Conservation (phyloP, 1,140 invertebrate species). For the Tyrophagus putrescentiae region DNA sequence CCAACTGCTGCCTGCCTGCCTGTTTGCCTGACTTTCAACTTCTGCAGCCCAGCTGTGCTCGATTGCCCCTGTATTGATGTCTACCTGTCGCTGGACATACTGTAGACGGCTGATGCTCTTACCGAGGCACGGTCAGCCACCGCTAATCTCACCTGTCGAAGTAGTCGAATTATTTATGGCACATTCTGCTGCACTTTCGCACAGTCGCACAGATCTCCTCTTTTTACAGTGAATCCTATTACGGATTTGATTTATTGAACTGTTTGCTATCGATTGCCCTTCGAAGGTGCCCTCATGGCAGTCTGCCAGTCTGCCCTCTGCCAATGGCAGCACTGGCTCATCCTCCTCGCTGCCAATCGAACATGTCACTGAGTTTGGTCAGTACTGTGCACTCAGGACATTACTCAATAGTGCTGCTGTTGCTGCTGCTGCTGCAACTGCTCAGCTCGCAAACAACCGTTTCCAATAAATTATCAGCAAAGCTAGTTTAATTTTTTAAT, state of each 20-base stretch:
- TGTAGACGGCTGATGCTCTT: too few species aligned
- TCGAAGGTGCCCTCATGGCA: neutral
- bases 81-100: neutral
- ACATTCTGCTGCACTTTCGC: constrained; percentile 5
- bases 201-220: too few species aligned
- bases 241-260: constrained; percentile 13
- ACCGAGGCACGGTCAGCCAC: constrained; percentile 6
- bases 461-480: neutral
- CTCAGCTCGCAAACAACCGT: too few species aligned
- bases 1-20: neutral
- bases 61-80: constrained; percentile 11
- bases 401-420: too few species aligned
- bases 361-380: too few species aligned
- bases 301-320: too few species aligned
- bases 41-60: too few species aligned
- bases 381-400: too few species aligned
- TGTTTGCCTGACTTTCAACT: neutral
- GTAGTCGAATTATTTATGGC: constrained; percentile 15
- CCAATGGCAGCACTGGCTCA: too few species aligned
- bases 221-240: neutral
- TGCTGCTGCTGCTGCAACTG: neutral
- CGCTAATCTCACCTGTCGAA: constrained; percentile 8
- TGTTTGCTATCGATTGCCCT: constrained; percentile 8
- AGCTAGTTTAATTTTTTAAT: neutral
- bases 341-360: too few species aligned